Evolutionary conservation across 2,888 invertebrate genomes (phyloP).

Genomic region (Thecophora atra): DNA sequence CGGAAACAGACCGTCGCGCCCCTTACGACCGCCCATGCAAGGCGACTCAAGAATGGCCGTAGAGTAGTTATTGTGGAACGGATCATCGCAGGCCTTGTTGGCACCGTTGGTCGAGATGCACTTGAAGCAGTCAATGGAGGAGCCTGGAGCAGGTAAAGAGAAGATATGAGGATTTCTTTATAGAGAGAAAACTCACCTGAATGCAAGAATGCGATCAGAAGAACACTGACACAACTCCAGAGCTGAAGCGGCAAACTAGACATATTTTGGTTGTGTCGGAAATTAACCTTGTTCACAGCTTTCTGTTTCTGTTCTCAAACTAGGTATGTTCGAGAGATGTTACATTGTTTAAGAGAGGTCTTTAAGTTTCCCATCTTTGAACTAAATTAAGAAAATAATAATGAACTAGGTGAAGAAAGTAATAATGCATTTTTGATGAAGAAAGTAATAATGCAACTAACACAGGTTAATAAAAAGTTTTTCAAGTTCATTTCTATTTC

Average conservation of each 20-base stretch:
- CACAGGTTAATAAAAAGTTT: no score
- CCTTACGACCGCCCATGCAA: conserved; percentile 94
- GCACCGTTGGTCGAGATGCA: conserved; percentile 91
- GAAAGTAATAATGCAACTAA: no score
- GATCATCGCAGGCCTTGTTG: conserved; percentile 91
- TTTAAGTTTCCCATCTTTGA: no score
- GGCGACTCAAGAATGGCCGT: conserved; percentile 85
- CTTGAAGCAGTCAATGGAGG: conserved; percentile 93
- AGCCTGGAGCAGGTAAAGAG: conserved; percentile 60
- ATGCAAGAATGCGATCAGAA: conserved; percentile 29
- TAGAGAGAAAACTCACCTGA: conserved; percentile 9
- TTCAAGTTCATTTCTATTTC: no score
- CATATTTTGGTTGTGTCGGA: no score
- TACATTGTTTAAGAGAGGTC: no score
- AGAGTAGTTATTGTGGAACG: conserved; percentile 92
- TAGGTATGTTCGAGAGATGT: no score
- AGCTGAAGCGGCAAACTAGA: conserved; percentile 19
- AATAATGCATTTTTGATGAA: no score
- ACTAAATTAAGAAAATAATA: no score
- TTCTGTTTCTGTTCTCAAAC: no score
- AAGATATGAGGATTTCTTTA: neutral
- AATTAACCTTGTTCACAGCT: no score
- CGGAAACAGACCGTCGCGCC: conserved; percentile 91
- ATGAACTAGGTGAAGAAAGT: no score
- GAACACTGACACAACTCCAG: conserved; percentile 26